Conservation (phyloP, 2,888 invertebrate genomes). For the Ormia ochracea region DNA sequence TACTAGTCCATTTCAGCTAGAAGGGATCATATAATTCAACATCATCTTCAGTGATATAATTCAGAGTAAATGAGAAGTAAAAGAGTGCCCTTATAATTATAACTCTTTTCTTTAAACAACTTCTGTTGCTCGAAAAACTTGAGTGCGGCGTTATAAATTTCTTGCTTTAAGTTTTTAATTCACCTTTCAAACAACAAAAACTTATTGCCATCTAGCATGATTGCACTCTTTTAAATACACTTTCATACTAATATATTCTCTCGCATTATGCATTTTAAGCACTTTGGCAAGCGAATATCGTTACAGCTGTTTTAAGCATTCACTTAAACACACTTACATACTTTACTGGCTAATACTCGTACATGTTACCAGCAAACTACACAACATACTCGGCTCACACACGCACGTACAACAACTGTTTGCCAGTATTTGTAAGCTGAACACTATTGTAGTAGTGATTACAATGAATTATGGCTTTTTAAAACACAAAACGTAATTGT, state of each 20-base stretch:
- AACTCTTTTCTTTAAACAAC: too few species aligned
- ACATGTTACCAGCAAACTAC: background rate
- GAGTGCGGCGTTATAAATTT: too few species aligned
- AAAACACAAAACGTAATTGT: constrained; percentile 60
- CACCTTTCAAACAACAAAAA: too few species aligned
- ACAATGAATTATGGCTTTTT: constrained; percentile 58
- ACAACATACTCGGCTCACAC: background rate
- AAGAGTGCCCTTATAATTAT: too few species aligned
- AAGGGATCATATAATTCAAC: too few species aligned
- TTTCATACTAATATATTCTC: background rate
- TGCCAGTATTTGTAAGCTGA: background rate
- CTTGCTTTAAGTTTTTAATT: too few species aligned
- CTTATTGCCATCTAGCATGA: background rate
- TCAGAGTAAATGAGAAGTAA: too few species aligned
- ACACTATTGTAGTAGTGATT: constrained; percentile 8
- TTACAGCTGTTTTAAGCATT: background rate
- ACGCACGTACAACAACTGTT: background rate
- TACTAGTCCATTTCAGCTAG: too few species aligned
- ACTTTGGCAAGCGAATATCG: constrained; percentile 17
- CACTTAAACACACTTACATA: constrained; percentile 30
- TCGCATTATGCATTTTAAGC: constrained; percentile 31
- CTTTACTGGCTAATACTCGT: background rate
- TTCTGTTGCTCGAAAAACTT: too few species aligned
- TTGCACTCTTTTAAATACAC: background rate
- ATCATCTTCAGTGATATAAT: too few species aligned